phyloP scores from a whole-genome alignment of 2,888 invertebrate genomes.

The Netelia melanura region DNA sequence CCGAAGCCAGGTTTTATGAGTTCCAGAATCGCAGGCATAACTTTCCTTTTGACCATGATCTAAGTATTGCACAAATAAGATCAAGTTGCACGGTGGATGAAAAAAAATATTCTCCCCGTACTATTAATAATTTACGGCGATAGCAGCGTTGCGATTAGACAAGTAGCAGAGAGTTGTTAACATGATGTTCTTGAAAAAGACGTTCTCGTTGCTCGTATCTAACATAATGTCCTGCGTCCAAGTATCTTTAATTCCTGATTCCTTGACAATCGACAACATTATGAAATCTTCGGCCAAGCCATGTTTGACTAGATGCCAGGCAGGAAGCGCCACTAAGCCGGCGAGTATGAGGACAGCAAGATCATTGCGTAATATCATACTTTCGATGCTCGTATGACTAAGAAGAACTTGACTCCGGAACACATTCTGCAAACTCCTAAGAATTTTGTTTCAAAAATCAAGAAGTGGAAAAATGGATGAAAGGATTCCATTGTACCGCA shows the following conservation, averaged over 20 bases:
- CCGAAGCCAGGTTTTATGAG: conserved; percentile 71
- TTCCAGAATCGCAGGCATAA: conserved; percentile 73
- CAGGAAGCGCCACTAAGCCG: conserved; percentile 71
- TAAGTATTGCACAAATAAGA: conserved; percentile 44
- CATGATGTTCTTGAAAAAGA: conserved; percentile 81
- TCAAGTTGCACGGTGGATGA: not conserved
- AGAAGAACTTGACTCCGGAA: conserved; percentile 74
- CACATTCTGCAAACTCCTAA: conserved; percentile 76
- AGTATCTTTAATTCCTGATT: conserved; percentile 73
- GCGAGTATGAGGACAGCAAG: conserved; percentile 77
- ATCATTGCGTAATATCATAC: conserved; percentile 78
- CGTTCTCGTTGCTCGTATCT: conserved; percentile 74
- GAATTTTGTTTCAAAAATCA: conserved; percentile 56
- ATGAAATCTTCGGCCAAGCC: conserved; percentile 79
- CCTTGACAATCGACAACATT: conserved; percentile 75
- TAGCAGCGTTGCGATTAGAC: conserved; percentile 70
- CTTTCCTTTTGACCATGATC: conserved; percentile 73
- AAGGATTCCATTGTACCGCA: conserved; percentile 74
- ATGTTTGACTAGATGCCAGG: conserved; percentile 75
- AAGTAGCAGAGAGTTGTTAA: conserved; percentile 77
- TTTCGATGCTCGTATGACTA: conserved; percentile 69
- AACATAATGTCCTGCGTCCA: conserved; percentile 77
- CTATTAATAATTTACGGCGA: conserved; percentile 70
- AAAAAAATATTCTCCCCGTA: not conserved
- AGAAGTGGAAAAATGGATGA: not conserved